phyloP scores from a whole-genome alignment of 2,888 invertebrate species.

The Muscina levida region DNA sequence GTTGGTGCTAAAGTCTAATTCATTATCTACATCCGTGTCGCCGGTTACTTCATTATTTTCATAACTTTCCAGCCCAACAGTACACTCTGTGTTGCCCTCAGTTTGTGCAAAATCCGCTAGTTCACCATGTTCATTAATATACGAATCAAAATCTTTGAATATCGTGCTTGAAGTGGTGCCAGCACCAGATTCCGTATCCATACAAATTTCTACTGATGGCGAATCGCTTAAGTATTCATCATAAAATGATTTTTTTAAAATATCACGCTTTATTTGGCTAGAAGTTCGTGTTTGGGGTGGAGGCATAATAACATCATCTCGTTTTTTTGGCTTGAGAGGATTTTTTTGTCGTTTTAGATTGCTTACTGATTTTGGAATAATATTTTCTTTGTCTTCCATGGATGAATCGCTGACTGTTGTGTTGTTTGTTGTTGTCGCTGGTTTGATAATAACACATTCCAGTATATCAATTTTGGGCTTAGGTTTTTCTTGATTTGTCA shows the following conservation, averaged over 20 bases:
- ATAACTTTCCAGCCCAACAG: not conserved
- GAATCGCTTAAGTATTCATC: conserved; percentile 17
- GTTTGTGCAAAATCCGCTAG: not conserved
- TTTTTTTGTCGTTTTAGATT: not conserved
- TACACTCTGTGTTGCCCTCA: not conserved
- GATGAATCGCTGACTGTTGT: not conserved
- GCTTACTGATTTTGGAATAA: not conserved
- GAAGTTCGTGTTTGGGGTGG: not conserved
- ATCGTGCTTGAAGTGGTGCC: not conserved
- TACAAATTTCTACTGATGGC: conserved; percentile 14
- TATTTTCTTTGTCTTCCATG: conserved; percentile 33
- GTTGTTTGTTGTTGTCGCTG: conserved; percentile 23
- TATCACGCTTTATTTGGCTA: conserved; percentile 10
- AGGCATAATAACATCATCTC: conserved; percentile 4
- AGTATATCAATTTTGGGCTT: conserved; percentile 51
- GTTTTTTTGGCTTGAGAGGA: conserved; percentile 10
- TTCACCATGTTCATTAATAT: conserved; percentile 8
- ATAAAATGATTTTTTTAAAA: conserved; percentile 34
- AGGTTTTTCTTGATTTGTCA: not conserved
- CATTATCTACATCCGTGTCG: not conserved
- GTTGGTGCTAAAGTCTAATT: conserved; percentile 34
- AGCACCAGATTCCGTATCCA: not conserved
- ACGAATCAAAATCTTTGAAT: conserved; percentile 39
- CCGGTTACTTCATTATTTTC: not conserved
- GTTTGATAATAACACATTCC: conserved; percentile 56